phyloP scores from a whole-genome alignment of 2,888 invertebrate species.

The Aelia acuminata region DNA sequence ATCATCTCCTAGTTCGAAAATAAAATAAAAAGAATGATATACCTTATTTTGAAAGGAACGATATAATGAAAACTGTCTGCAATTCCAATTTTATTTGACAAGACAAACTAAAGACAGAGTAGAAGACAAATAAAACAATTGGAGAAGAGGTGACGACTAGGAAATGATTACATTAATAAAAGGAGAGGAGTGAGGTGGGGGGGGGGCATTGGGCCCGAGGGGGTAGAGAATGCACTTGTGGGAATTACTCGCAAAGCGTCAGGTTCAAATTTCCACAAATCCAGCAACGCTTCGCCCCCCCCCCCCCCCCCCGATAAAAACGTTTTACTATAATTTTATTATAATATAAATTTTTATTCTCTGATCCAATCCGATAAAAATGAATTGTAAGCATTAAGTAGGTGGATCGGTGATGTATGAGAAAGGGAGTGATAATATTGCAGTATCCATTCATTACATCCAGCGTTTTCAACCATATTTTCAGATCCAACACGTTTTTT shows the following conservation, averaged over 20 bases:
- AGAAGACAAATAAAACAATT: slow-evolving; percentile 1
- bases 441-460: too few relatives aligned
- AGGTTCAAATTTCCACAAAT: neutral
- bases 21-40: neutral
- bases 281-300: neutral
- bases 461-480: too few relatives aligned
- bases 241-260: neutral
- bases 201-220: neutral
- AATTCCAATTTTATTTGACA: slow-evolving; percentile 4
- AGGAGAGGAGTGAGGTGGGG: neutral
- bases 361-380: neutral
- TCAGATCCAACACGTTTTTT: too few relatives aligned
- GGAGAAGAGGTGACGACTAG: neutral
- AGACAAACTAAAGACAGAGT: neutral
- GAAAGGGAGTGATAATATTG: too few relatives aligned
- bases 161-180: slow-evolving; percentile 20
- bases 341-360: too few relatives aligned
- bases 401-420: too few relatives aligned
- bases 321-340: too few relatives aligned
- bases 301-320: too few relatives aligned
- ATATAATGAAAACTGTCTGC: neutral
- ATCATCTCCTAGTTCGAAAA: neutral
- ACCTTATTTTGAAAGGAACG: neutral
- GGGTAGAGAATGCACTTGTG: neutral
- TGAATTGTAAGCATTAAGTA: neutral